Percentiles rank a stretch among this genome's conserved stretches.
phyloP scores from a whole-genome alignment of 2,797 vertebrate genomes.

The Rousettus madagascariensis region DNA sequence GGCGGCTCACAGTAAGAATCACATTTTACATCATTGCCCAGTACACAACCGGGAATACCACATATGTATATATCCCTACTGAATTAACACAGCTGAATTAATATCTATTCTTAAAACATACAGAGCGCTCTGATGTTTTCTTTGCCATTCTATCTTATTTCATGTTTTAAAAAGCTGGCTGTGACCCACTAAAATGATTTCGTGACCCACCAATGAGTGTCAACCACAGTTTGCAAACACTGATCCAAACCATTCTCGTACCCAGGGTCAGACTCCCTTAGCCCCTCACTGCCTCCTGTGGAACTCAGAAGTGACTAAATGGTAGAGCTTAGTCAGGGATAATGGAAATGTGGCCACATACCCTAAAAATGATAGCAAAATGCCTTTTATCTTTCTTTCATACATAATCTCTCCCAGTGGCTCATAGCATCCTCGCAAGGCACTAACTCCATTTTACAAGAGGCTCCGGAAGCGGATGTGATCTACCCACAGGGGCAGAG shows the following conservation, averaged over 20 bases:
- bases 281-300: neutral
- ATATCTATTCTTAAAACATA: neutral
- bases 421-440: neutral
- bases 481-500: neutral
- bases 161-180: neutral
- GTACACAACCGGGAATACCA: neutral
- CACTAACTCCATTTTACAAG: neutral
- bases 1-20: neutral
- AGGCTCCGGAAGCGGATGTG: fast-evolving
- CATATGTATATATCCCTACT: neutral
- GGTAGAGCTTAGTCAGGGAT: neutral
- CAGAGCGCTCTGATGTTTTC: neutral
- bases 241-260: neutral
- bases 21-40: neutral
- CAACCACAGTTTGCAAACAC: neutral
- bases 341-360: neutral
- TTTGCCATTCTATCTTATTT: neutral
- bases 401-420: neutral
- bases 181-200: neutral
- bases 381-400: neutral
- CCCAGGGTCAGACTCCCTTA: neutral
- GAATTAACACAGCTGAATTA: neutral
- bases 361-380: neutral
- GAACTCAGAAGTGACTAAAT: neutral
- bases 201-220: neutral